Conservation (phyloP, 2,113 vertebrate genomes). For the Cricetomys ansorgei region DNA sequence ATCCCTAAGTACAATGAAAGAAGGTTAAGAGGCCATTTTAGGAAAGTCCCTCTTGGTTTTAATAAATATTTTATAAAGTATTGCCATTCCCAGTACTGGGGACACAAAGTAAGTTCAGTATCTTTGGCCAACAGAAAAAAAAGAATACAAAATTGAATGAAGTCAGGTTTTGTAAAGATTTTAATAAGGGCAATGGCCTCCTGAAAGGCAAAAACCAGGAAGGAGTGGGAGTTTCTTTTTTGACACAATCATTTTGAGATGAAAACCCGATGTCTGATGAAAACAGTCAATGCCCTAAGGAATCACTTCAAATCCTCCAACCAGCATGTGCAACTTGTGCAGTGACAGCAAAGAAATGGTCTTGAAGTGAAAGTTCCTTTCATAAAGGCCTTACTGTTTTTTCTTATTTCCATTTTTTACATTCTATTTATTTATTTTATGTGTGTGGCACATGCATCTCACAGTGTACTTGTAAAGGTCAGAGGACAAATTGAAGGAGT, state of each 20-base stretch:
- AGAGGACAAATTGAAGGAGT: neutral
- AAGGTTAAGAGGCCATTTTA: neutral
- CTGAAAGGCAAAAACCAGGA: neutral
- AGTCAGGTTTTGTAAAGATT: neutral
- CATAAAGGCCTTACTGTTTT: neutral
- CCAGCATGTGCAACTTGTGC: neutral
- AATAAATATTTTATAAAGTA: neutral
- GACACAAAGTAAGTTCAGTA: neutral
- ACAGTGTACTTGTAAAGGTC: neutral
- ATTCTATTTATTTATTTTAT: neutral
- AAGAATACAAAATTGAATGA: neutral
- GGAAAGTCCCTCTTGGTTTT: neutral
- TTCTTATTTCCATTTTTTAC: neutral
- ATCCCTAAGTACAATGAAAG: neutral
- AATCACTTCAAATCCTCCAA: neutral
- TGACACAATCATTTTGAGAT: neutral
- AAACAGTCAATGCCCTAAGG: neutral
- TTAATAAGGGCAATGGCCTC: neutral
- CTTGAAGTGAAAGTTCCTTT: neutral
- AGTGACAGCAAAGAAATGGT: neutral
- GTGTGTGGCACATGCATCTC: neutral
- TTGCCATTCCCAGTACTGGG: neutral
- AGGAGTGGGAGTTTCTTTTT: neutral
- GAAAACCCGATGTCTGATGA: neutral
- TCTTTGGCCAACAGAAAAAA: neutral